Evolutionary conservation across 2,888 invertebrate genomes (phyloP).

Genomic region (Cataglyphis cursor): DNA sequence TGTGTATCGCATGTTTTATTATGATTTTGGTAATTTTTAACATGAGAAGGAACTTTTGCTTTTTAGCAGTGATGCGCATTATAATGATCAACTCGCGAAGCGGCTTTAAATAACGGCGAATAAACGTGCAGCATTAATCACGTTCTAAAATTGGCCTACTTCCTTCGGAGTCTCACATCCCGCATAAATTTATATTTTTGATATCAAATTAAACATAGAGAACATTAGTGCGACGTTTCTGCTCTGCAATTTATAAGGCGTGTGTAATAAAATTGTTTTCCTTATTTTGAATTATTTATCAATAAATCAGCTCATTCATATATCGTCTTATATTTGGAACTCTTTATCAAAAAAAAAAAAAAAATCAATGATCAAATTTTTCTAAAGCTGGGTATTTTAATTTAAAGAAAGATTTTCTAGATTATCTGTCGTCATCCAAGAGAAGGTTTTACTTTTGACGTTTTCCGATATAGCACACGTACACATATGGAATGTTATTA

Average conservation of each 20-base stretch:
- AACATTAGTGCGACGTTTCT: background rate
- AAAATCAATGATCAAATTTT: background rate
- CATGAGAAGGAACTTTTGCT: background rate
- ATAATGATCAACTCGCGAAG: background rate
- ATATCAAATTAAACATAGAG: conserved; percentile 52
- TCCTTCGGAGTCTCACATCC: conserved; percentile 33
- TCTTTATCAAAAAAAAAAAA: background rate
- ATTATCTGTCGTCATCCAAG: background rate
- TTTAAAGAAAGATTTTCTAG: background rate
- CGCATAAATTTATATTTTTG: conserved; percentile 64
- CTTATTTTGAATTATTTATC: background rate
- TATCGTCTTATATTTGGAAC: background rate
- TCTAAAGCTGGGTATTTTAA: background rate
- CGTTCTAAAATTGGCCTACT: conserved; percentile 54
- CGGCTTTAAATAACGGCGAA: background rate
- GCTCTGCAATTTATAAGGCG: conserved; percentile 17
- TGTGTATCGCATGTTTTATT: background rate
- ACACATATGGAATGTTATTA: background rate
- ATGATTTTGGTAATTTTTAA: background rate
- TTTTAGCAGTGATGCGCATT: background rate
- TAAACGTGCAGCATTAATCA: conserved; percentile 67
- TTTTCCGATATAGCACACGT: background rate
- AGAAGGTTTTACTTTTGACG: background rate
- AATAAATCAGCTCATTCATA: conserved; percentile 1
- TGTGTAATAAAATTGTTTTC: conserved; percentile 1